A percentile compares a stretch with the other conserved stretches of the same genome.
These are phyloP conservation scores for Danio choprae DNA, from an alignment of 2,797 vertebrate species.

Conservation along the genomic window DNA sequence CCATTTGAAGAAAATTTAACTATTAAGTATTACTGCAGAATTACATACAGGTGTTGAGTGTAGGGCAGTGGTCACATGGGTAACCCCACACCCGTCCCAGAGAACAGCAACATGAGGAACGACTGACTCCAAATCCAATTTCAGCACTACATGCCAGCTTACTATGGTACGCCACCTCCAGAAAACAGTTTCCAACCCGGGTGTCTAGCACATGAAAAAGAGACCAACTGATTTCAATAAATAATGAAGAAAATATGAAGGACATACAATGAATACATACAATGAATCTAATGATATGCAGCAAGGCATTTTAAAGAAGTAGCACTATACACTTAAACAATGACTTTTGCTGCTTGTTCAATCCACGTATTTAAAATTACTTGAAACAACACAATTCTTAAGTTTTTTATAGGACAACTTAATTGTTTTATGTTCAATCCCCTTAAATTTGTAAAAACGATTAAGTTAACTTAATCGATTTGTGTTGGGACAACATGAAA, in stretches of 20 bases:
- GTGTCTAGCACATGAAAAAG: constrained; percentile 71
- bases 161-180: constrained; percentile 70
- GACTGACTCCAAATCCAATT: constrained; percentile 82
- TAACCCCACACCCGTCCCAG: constrained; percentile 84
- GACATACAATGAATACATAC: not conserved
- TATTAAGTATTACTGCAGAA: not conserved
- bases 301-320: too few relatives aligned
- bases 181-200: constrained; percentile 82
- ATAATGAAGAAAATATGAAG: not conserved
- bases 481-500: too few relatives aligned
- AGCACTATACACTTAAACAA: too few relatives aligned
- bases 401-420: too few relatives aligned
- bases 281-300: too few relatives aligned
- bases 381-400: too few relatives aligned
- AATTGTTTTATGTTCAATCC: too few relatives aligned
- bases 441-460: too few relatives aligned
- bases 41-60: constrained; percentile 83
- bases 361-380: too few relatives aligned
- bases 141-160: constrained; percentile 82
- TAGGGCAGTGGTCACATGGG: constrained; percentile 83
- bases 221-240: not conserved
- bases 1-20: not conserved
- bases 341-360: too few relatives aligned
- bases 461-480: too few relatives aligned
- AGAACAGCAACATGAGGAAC: constrained; percentile 86